Conservation (phyloP, 2,888 invertebrate species). For the Entomobrya multifasciata region DNA sequence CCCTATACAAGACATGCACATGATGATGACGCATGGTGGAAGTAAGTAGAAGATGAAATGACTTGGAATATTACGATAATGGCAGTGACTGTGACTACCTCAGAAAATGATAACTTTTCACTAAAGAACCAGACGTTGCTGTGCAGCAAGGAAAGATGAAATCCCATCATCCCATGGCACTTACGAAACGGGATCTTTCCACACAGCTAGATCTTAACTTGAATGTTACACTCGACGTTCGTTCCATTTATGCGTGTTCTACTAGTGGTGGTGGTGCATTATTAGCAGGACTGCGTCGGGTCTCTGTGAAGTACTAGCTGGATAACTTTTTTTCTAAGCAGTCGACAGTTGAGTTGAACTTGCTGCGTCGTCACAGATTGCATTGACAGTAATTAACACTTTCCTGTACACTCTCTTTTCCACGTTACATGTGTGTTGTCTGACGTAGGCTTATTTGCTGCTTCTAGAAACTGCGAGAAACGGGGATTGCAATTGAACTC, state of each 20-base stretch:
- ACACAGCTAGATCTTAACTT: background rate
- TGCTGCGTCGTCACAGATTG: conserved; percentile 69
- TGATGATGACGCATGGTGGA: background rate
- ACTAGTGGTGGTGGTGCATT: background rate
- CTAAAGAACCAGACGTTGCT: background rate
- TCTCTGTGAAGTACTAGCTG: no score
- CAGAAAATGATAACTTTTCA: background rate
- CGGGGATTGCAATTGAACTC: background rate
- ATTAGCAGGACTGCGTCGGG: no score
- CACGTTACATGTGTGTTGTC: background rate
- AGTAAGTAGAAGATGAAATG: background rate
- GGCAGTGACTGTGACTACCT: conserved; percentile 5
- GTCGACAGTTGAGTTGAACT: conserved; percentile 17
- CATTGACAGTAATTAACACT: conserved; percentile 76
- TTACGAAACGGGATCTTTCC: conserved; percentile 51
- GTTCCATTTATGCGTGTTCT: background rate
- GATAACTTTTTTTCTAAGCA: background rate
- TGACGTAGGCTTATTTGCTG: no score
- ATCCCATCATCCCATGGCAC: conserved; percentile 61
- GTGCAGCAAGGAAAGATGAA: conserved; percentile 25
- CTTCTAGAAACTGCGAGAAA: background rate
- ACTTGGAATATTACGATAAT: conserved; percentile 32
- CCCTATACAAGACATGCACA: background rate
- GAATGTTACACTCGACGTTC: background rate
- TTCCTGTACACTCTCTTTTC: conserved; percentile 33